Conservation (phyloP, 2,888 invertebrate species). For the Nomada fucata region DNA sequence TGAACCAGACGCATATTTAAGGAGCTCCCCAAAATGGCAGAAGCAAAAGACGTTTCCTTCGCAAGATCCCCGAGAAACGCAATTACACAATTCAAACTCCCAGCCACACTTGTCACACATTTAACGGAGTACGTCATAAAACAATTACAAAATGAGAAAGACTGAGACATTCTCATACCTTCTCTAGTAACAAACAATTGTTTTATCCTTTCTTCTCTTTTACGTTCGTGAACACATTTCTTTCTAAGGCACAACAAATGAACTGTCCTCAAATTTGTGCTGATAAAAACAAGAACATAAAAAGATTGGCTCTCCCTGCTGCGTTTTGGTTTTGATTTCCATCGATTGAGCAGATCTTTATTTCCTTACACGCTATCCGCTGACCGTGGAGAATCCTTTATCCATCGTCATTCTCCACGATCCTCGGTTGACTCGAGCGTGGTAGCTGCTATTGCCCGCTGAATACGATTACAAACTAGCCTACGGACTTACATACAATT, state of each 20-base stretch:
- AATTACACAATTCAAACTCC: not conserved
- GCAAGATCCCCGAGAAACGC: not conserved
- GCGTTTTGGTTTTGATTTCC: constrained; percentile 49
- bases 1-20: too few relatives aligned
- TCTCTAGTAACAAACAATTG: not conserved
- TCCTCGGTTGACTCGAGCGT: constrained; percentile 1
- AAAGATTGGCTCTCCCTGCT: not conserved
- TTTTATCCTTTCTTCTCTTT: not conserved
- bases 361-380: constrained; percentile 20
- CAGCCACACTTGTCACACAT: constrained; percentile 3
- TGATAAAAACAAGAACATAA: not conserved
- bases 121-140: not conserved
- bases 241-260: constrained; percentile 17
- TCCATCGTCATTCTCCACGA: not conserved
- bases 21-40: not conserved
- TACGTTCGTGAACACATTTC: not conserved
- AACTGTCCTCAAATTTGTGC: not conserved
- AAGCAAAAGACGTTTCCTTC: not conserved
- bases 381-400: not conserved
- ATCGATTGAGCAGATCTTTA: constrained; percentile 52
- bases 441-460: not conserved
- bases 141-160: not conserved
- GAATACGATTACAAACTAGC: too few relatives aligned
- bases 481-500: too few relatives aligned
- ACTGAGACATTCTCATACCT: not conserved